Evolutionary conservation across 1,140 invertebrate species (phyloP).

Genomic region (Drosophila nigrodunni): DNA sequence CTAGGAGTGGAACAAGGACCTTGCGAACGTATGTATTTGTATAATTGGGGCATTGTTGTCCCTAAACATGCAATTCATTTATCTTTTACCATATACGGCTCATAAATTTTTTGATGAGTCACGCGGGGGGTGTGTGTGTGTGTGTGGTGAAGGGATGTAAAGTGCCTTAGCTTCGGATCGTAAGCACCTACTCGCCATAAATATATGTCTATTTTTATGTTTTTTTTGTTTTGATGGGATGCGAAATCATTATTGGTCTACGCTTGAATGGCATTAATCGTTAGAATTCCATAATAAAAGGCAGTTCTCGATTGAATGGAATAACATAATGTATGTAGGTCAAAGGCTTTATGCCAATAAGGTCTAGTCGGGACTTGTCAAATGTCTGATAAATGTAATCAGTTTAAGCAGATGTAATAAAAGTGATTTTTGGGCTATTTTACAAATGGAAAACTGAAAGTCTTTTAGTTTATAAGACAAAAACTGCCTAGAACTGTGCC

Average conservation of each 20-base stretch:
- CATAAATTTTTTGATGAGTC: slow-evolving; percentile 70
- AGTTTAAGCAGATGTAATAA: background rate
- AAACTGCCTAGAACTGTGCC: too few relatives aligned
- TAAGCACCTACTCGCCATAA: slow-evolving; percentile 5
- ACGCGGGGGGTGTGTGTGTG: slow-evolving; percentile 32
- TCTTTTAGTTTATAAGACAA: too few relatives aligned
- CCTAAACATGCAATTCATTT: slow-evolving; percentile 37
- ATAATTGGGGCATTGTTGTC: slow-evolving; percentile 7
- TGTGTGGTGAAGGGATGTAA: too few relatives aligned
- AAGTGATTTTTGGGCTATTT: background rate
- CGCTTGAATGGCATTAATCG: slow-evolving; percentile 59
- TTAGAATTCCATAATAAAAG: slow-evolving; percentile 33
- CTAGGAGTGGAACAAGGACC: too few relatives aligned
- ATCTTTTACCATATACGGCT: slow-evolving; percentile 44
- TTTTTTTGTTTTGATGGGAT: slow-evolving; percentile 61
- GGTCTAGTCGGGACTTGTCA: background rate
- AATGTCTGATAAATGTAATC: background rate
- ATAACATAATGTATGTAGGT: slow-evolving; percentile 45
- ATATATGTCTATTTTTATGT: slow-evolving; percentile 43
- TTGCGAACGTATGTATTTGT: background rate
- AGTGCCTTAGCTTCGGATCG: background rate
- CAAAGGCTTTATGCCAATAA: slow-evolving; percentile 19
- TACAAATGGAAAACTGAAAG: too few relatives aligned
- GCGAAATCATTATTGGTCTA: slow-evolving; percentile 60
- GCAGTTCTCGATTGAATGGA: slow-evolving; percentile 1